Evolutionary conservation across 64 coral and sea anemone genomes (phyloP), one percentile per base, ranked within the genome.

Genomic region (Cladopsammia gracilis): DNA sequence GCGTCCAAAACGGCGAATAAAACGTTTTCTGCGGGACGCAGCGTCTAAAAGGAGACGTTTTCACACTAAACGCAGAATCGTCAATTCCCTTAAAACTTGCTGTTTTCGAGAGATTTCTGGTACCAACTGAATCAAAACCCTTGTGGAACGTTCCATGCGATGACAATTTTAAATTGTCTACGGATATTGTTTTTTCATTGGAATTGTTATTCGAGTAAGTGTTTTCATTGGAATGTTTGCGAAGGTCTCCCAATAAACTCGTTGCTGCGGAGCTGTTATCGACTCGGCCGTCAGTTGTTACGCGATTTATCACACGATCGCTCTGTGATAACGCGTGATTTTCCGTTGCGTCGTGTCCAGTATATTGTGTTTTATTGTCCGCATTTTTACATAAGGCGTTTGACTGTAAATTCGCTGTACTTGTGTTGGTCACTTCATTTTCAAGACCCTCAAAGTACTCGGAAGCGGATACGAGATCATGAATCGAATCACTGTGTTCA

Each of bases 1-100:
- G 45, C 10, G 43, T 84, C 80, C 44, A 84, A 68, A 84, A 68
- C 16, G 80, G 80, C 4, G 80, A 68, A 69, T 67, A 67, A 84
- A 84, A 84, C 3, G 62, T 66, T 26, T 84, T 84, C 5, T 60
- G 61, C 46, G 46, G 42, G 3, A 84, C 44, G 20, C 61, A 50
- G 20, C 62, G 80, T 46, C 50, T 84, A 23, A 64, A 68, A 51
- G 45, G 9, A 50, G 60, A 67, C 46, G 19, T 65, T 64, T 49
- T 84, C 13, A 64, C 16, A 6, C 15, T 43, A 20, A 82, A 47
- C 15, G 79, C 14, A 82, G 79, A 25, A 42, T 22, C 24, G 16
- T 20, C 43, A 16, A 42, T 10, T 64, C 48, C 64, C 59, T 47
- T 64, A 3, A 45, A 18, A n/a, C n/a, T 61, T 48, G 25, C 23